Conservation (phyloP, 2,113 vertebrate species). For the Archocentrus centrarchus region DNA sequence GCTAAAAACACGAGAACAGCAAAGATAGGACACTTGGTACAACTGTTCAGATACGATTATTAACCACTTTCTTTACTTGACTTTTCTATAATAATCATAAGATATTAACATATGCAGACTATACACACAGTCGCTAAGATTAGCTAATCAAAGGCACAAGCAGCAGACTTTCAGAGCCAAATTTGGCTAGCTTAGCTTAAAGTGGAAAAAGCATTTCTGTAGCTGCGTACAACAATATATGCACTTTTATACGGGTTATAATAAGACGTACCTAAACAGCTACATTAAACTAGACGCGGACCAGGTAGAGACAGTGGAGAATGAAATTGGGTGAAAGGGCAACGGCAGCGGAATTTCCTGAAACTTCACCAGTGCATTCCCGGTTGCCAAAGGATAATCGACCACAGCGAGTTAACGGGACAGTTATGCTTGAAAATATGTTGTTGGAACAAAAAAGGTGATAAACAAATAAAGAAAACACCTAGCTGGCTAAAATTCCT, state of each 20-base stretch:
- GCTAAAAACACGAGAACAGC: not conserved
- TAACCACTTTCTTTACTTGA: not conserved
- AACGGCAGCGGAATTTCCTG: slow-evolving; percentile 37
- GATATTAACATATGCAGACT: not conserved
- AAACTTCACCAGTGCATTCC: slow-evolving; percentile 18
- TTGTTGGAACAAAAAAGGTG: not conserved
- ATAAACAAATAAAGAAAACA: not conserved
- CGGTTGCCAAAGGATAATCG: not conserved
- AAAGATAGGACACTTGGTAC: not conserved
- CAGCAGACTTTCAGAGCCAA: not conserved
- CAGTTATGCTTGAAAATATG: not conserved
- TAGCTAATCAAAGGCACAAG: not conserved
- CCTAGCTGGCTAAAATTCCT: not conserved
- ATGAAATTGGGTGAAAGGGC: slow-evolving; percentile 66
- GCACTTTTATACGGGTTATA: not conserved
- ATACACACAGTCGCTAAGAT: not conserved
- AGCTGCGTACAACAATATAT: not conserved
- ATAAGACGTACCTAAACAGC: not conserved
- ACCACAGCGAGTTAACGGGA: not conserved
- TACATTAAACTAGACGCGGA: not conserved
- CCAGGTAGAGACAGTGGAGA: not conserved
- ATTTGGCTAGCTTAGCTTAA: not conserved
- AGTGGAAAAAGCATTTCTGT: not conserved
- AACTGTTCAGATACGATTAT: not conserved
- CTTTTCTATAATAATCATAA: not conserved